Evolutionary conservation across 2,888 invertebrate species (phyloP), one percentile per base, ranked within the genome.

Genomic region (Meteorus cinctellus): DNA sequence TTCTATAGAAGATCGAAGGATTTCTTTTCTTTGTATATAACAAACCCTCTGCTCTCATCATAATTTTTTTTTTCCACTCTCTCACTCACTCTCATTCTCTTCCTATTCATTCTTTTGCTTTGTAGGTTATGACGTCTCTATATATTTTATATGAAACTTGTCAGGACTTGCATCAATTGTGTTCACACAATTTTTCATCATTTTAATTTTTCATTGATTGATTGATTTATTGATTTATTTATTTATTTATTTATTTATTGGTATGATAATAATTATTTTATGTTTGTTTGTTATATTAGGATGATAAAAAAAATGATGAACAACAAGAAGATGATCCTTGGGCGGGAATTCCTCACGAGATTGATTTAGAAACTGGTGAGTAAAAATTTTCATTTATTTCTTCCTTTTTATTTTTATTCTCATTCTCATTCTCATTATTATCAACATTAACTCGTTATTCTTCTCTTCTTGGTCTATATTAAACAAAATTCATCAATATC

Each of bases 361-460:
- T 96, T 77, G 96, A 96, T 87, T 94, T 95, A 16, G 96, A 96
- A 90, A 96, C 96, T 81, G 96, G 96, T 96, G 89, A 92, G 94
- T 67, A 31, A 74, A 24, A 19, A 55, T 71, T 70, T 27, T 14
- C 48, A 34, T 8, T 55, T 55, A 14, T 63, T 34, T 24, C 24
- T 24, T 24, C 24, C 1, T 24, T 2, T 34, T 6, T 8, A 34
- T 6, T 34, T 34, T 6, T 4, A 34, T 34, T 34, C 34, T 34
- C 34, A 34, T 34, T 34, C 65, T 63, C 12, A 65, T n/a, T 51
- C 48, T 71, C 36, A 16, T 55, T 16, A 19, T 45, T 63, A 36
- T 45, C 55, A 45, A 59, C 36, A 24, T 75, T 34, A 27, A 24
- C 45, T 29, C 34, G 24, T 16, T 41, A 24, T 24, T 24, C 24